Base-by-base conservation (phyloP, 2,797 vertebrate genomes). In the Gallirallus australis region DNA sequence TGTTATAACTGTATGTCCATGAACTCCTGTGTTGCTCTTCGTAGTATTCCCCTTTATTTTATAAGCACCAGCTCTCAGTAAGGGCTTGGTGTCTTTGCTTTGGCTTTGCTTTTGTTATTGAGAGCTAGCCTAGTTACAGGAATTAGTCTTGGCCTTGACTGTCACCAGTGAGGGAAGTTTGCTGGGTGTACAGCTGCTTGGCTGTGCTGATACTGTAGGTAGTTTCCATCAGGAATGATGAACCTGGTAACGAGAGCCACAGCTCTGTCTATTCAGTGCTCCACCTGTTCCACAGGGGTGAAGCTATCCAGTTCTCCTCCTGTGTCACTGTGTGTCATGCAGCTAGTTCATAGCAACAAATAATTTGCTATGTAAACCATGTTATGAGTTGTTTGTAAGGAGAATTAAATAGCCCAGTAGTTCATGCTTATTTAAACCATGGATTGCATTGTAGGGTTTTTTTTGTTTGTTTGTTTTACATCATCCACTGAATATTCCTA, bases 271-370 rank as follows among this genome's bases (percentile, higher is more conserved):
- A 0, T 71, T 83, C 20, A 48, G 17, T 53, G 15, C 20, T 79
- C 9, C 56, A 8, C 30, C 17, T 91, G 0, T 0, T 0, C 23
- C 47, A 35, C 53, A 35, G 13, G 33, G 39, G 54, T 65, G 57
- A 71, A 78, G 18, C 37, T 11, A 6, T 18, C 18, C 16, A 16
- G 0, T 50, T 90, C 15, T 72, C 40, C 40, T 52, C 24, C 52
- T n/a, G 21, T 59, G 47, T 65, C 28, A 7, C 35, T n/a, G 0
- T 3, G 6, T 57, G 24, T 70, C 37, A 15, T 8, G 13, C 28
- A 60, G 25, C 17, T 81, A 17, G 25, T 45, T 80, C 45, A 27
- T 54, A 57, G 13, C 21, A 64, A 87, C 53, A 27, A 71, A 52
- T 35, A 45, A 33, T n/a, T 79, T 73, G 19, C 64, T 80, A 2